phyloP scores from a whole-genome alignment of 2,113 vertebrate species.

The Electrona antarctica region DNA sequence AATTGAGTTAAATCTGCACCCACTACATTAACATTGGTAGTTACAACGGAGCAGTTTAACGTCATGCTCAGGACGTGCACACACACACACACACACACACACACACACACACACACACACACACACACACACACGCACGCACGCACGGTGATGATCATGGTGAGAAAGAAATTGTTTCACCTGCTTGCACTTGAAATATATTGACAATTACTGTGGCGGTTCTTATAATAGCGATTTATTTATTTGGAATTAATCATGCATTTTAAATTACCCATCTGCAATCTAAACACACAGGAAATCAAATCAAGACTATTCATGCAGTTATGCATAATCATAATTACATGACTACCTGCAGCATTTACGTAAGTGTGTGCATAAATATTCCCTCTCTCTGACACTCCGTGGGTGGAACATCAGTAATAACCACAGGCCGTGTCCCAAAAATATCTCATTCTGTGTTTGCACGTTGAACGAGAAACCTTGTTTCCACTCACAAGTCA shows the following conservation, averaged over 20 bases:
- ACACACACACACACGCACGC: constrained; percentile 1
- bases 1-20: too few relatives aligned
- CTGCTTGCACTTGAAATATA: neutral
- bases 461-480: constrained; percentile 3
- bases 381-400: constrained; percentile 12
- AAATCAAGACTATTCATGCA: constrained; percentile 47
- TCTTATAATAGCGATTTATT: constrained; percentile 19
- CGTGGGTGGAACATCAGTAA: constrained; percentile 13
- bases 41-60: too few relatives aligned
- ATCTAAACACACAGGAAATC: constrained; percentile 61
- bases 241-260: constrained; percentile 31
- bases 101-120: neutral
- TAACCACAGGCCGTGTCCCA: neutral
- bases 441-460: neutral
- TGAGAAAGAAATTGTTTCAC: neutral
- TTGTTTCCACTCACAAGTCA: neutral
- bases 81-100: too few relatives aligned
- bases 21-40: too few relatives aligned
- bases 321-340: constrained; percentile 46
- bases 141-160: neutral
- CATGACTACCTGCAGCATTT: constrained; percentile 41
- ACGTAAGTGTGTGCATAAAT: constrained; percentile 39
- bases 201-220: neutral
- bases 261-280: constrained; percentile 53
- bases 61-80: too few relatives aligned